Conservation (phyloP, 2,888 invertebrate genomes). For the Hydropsyche betteni region DNA sequence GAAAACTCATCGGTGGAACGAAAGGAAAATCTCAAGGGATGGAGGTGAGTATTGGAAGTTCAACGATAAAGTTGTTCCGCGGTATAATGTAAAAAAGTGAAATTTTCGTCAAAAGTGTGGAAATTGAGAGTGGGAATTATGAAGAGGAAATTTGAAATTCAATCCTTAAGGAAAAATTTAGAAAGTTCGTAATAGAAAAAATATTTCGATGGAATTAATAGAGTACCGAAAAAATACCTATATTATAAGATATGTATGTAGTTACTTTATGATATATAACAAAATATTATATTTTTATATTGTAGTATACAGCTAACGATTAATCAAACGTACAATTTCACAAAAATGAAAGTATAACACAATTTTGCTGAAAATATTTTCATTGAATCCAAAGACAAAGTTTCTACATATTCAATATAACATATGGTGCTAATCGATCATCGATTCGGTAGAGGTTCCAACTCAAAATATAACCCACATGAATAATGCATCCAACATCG, state of each 20-base stretch:
- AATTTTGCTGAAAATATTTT: no score
- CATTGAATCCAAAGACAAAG: no score
- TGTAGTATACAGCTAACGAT: no score
- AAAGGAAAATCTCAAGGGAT: constrained; percentile 6
- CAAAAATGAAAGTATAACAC: no score
- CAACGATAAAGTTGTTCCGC: constrained; percentile 20
- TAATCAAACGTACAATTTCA: no score
- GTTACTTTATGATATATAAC: no score
- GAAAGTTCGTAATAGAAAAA: no score
- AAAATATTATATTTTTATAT: no score
- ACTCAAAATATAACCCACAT: not conserved
- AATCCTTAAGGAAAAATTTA: not conserved
- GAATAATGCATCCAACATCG: constrained; percentile 16
- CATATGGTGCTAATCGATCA: constrained; percentile 6
- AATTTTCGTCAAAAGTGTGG: constrained; percentile 21
- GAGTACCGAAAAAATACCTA: no score
- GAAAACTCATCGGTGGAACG: not conserved
- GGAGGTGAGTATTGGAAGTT: constrained; percentile 18
- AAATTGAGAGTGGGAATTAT: constrained; percentile 13
- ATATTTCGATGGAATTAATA: no score
- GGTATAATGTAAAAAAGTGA: constrained; percentile 26
- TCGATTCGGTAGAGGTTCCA: constrained; percentile 1
- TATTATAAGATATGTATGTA: no score
- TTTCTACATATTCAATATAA: no score
- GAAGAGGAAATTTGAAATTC: constrained; percentile 26